Evolutionary conservation across 2,113 vertebrate genomes (phyloP).

Genomic region (Daphoenositta chrysoptera): DNA sequence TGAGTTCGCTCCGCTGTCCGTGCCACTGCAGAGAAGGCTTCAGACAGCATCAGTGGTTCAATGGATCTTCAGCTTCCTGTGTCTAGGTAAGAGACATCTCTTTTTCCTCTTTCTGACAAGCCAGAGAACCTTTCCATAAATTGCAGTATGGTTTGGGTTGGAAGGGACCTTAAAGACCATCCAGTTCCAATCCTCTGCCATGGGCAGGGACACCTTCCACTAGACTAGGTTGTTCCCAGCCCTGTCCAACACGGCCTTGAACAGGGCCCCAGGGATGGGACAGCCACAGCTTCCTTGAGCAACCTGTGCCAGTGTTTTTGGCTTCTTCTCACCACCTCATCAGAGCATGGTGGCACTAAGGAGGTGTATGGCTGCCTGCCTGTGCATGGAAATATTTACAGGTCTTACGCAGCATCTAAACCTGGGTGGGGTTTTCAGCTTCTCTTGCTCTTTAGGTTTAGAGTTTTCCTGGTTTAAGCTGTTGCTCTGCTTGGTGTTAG

Average conservation of each 20-base stretch:
- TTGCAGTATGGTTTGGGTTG: neutral
- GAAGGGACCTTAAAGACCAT: neutral
- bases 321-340: neutral
- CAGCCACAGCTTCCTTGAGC: neutral
- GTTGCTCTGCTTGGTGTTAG: neutral
- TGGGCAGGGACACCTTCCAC: neutral
- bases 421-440: neutral
- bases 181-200: neutral
- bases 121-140: neutral
- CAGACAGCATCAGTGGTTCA: constrained; percentile 26
- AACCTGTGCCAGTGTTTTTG: neutral
- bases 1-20: neutral
- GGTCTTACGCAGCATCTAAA: neutral
- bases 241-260: rapidly evolving
- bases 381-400: neutral
- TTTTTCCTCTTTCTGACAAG: neutral
- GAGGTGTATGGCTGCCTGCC: neutral
- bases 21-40: constrained; percentile 17
- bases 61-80: constrained; percentile 49
- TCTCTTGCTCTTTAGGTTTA: neutral
- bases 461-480: neutral
- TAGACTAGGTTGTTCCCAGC: neutral
- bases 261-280: neutral
- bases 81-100: constrained; percentile 16
- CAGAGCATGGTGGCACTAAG: rapidly evolving